phyloP scores from a whole-genome alignment of 2,888 invertebrate species.

The Macaria liturata region DNA sequence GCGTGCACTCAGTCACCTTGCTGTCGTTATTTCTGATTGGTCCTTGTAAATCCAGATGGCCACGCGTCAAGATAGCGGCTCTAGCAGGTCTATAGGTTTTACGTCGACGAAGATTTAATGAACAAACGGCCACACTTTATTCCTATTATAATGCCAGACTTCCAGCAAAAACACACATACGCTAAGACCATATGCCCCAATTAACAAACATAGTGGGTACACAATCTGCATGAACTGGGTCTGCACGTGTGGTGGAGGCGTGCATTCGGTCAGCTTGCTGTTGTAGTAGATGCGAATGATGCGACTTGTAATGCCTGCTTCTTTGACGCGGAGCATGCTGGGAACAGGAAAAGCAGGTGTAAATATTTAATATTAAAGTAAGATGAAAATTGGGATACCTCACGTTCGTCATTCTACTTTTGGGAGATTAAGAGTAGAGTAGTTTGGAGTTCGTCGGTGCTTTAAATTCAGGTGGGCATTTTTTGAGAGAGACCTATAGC shows the following conservation, averaged over 20 bases:
- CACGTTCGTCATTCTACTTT: too few species aligned
- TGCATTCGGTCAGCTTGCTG: conserved; percentile 9
- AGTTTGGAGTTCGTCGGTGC: too few species aligned
- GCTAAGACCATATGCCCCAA: conserved; percentile 21
- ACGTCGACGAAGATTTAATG: background rate
- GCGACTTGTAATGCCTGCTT: conserved; percentile 23
- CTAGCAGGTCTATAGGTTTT: too few species aligned
- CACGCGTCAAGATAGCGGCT: too few species aligned
- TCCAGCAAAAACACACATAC: conserved; percentile 20
- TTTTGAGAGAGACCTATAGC: too few species aligned
- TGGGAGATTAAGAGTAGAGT: too few species aligned
- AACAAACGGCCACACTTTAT: background rate
- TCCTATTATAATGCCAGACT: conserved; percentile 13
- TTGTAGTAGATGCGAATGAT: conserved; percentile 10
- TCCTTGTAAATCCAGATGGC: too few species aligned
- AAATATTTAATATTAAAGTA: background rate
- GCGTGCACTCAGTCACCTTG: conserved; percentile 9
- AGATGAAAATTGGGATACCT: too few species aligned
- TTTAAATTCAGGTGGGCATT: too few species aligned
- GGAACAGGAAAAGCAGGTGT: conserved; percentile 3
- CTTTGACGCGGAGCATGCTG: conserved; percentile 27
- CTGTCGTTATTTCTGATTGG: too few species aligned
- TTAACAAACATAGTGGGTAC: conserved; percentile 16
- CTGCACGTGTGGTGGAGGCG: conserved; percentile 20
- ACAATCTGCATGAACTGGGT: conserved; percentile 24